These are phyloP conservation scores for Notodonta ziczac DNA, from an alignment of 2,888 invertebrate species.

Conservation along the genomic window DNA sequence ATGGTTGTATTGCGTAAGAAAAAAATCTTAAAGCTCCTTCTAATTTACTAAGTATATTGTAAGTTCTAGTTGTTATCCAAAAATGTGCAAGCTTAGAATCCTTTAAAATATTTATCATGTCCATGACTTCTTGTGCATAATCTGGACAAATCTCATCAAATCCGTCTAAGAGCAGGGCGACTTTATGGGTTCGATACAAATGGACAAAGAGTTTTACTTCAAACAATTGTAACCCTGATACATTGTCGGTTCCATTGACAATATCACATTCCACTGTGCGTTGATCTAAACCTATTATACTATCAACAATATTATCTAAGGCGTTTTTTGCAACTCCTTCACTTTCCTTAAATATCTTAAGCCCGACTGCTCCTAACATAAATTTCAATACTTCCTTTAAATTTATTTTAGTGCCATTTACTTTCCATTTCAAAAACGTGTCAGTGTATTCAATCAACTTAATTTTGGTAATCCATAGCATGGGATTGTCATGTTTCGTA, in stretches of 20 bases:
- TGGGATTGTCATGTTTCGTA: slow-evolving; percentile 25
- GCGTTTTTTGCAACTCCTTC: background rate
- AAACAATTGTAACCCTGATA: slow-evolving; percentile 6
- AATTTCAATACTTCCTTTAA: slow-evolving; percentile 14
- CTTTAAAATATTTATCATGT: slow-evolving; percentile 1
- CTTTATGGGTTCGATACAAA: slow-evolving; percentile 24
- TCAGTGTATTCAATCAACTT: slow-evolving; percentile 25
- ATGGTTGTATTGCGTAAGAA: slow-evolving; percentile 1
- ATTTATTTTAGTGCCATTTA: slow-evolving; percentile 6
- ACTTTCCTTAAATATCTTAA: slow-evolving; percentile 3
- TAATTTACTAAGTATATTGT: slow-evolving; percentile 5
- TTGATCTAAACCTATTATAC: background rate
- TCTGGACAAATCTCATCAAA: slow-evolving; percentile 9
- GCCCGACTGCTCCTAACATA: slow-evolving; percentile 13
- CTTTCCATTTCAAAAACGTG: slow-evolving; percentile 15
- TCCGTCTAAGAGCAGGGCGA: slow-evolving; percentile 2
- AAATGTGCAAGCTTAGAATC: background rate
- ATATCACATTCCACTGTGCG: background rate
- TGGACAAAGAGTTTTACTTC: slow-evolving; percentile 26
- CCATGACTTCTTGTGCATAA: background rate
- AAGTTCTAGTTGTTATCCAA: slow-evolving; percentile 5
- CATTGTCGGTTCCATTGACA: background rate
- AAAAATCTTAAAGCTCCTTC: slow-evolving; percentile 3
- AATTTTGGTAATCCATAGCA: slow-evolving; percentile 31
- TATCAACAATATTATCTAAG: background rate